Evolutionary conservation across 2,797 vertebrate species (phyloP), one percentile per base, ranked within the genome.

Genomic region (Bradypodion ventrale): DNA sequence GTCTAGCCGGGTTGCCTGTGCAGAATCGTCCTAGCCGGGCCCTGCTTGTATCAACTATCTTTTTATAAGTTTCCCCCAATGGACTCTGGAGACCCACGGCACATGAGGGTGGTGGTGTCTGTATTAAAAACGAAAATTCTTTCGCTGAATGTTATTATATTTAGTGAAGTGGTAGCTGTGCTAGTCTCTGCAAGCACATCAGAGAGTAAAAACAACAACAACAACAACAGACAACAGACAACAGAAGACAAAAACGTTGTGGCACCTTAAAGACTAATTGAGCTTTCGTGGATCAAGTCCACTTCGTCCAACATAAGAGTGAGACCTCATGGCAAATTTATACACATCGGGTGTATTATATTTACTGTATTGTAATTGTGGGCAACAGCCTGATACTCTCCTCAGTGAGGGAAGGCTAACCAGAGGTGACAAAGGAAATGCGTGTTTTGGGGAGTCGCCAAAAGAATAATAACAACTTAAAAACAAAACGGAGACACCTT

Each of bases 41-140:
- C 82, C 85, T 68, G 89, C 91, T 91, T 12, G 89, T 85, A 91
- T 6, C n/a, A 21, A 13, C 5, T 19, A 32, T 19, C 1, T 25
- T 12, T 29, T 9, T 74, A 29, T 27, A 7, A 7, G 4, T 15
- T 12, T 42, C 7, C 25, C 37, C 12, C 12, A 74, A 42, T 3
- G 44, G 27, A 13, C 29, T 2, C 7, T 12, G 44, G 13, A 15
- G 44, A 42, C 44, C 27, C 9, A 49, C n/a, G n/a, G n/a, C n/a
- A 21, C 52, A 56, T 56, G 46, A 19, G 7, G 46, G 46, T n/a
- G n/a, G n/a, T n/a, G n/a, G n/a, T n/a, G n/a, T n/a, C n/a, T n/a
- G n/a, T n/a, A n/a, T n/a, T n/a, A n/a, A n/a, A n/a, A 49, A 0
- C 52, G 0, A 8, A 5, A 59, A 37, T 35, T 46, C 80, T 32